Evolutionary conservation across 2,888 invertebrate species (phyloP).

Genomic region (Hemicrepidius hirtus): DNA sequence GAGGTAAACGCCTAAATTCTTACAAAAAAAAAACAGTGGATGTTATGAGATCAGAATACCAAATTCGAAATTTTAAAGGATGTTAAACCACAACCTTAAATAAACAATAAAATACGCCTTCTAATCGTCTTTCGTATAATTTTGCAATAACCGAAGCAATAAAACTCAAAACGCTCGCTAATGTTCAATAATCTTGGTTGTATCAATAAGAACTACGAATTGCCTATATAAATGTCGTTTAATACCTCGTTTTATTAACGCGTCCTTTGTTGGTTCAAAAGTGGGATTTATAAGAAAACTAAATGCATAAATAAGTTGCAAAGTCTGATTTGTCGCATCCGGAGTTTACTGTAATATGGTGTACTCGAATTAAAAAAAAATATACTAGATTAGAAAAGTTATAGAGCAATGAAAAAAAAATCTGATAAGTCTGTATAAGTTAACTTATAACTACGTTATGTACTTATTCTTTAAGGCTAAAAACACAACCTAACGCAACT

Average conservation of each 20-base stretch:
- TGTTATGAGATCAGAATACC: background rate
- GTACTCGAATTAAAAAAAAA: too few relatives aligned
- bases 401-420: too few relatives aligned
- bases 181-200: slow-evolving; percentile 17
- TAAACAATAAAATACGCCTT: slow-evolving; percentile 1
- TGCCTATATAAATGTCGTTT: slow-evolving; percentile 9
- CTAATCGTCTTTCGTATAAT: background rate
- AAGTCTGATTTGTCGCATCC: background rate
- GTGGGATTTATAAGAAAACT: background rate
- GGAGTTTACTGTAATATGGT: background rate
- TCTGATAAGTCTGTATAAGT: too few relatives aligned
- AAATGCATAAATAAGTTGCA: background rate
- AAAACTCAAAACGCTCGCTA: slow-evolving; percentile 18
- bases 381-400: too few relatives aligned
- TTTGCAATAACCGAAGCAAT: slow-evolving; percentile 19
- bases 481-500: too few relatives aligned
- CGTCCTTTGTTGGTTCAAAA: slow-evolving; percentile 15
- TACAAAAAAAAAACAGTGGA: too few relatives aligned
- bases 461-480: too few relatives aligned
- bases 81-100: slow-evolving; percentile 1
- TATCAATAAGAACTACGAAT: slow-evolving; percentile 10
- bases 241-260: slow-evolving; percentile 15
- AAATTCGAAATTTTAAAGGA: background rate
- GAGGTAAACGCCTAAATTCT: too few relatives aligned
- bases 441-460: too few relatives aligned